Evolutionary conservation across 2,888 invertebrate genomes (phyloP).

Genomic region (Drosophila prolongata): DNA sequence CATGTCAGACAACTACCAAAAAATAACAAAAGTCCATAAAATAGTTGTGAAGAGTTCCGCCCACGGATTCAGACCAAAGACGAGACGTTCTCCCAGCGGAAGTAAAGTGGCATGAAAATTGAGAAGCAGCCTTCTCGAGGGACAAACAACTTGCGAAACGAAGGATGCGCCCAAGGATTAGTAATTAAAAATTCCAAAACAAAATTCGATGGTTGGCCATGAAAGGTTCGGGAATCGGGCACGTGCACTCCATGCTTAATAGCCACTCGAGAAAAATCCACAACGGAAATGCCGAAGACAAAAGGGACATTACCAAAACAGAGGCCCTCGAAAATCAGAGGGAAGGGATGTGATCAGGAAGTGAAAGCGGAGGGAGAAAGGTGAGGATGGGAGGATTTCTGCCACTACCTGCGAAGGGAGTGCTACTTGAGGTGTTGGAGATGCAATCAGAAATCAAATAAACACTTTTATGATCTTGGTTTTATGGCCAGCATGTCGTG

Average conservation of each 20-base stretch:
- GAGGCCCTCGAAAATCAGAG: background rate
- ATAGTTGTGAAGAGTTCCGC: constrained; percentile 67
- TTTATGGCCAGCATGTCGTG: constrained; percentile 39
- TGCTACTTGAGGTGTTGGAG: constrained; percentile 47
- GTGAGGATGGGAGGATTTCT: constrained; percentile 57
- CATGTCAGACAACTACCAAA: constrained; percentile 9
- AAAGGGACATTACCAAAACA: constrained; percentile 57
- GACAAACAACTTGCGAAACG: constrained; percentile 62
- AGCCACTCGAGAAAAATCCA: constrained; percentile 47
- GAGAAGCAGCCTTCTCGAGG: constrained; percentile 47
- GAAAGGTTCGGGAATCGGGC: constrained; percentile 32
- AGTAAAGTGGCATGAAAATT: constrained; percentile 50
- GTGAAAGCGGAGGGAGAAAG: constrained; percentile 40
- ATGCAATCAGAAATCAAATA: constrained; percentile 63
- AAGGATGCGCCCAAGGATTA: constrained; percentile 52
- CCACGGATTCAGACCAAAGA: constrained; percentile 45
- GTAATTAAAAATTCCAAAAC: constrained; percentile 53
- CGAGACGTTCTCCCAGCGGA: constrained; percentile 35
- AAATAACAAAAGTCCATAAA: constrained; percentile 61
- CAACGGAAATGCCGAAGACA: constrained; percentile 77
- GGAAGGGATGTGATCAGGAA: constrained; percentile 44
- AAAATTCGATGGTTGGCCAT: constrained; percentile 7
- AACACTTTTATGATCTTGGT: constrained; percentile 67
- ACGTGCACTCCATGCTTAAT: constrained; percentile 67
- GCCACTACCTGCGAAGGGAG: constrained; percentile 70